A percentile compares a stretch with the other conserved stretches of the same genome.
Evolutionary conservation across 2,113 vertebrate genomes (phyloP).

Genomic region (Antechinus flavipes): DNA sequence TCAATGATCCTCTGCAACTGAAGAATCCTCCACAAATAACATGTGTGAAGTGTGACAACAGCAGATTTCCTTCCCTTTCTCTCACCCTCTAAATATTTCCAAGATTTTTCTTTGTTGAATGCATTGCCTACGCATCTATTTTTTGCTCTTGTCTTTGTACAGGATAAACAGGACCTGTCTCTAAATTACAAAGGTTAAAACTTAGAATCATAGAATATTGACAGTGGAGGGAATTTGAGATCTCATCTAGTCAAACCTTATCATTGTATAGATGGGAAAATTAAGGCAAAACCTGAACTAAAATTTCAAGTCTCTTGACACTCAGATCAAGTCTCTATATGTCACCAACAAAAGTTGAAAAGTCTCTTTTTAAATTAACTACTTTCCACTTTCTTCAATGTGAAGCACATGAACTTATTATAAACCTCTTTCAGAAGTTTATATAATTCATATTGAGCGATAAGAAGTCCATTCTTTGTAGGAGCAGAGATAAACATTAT

Average conservation of each 20-base stretch:
- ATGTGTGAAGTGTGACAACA: constrained; percentile 53
- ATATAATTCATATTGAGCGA: constrained; percentile 34
- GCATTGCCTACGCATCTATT: constrained; percentile 34
- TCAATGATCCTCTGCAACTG: constrained; percentile 60
- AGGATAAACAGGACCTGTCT: constrained; percentile 24
- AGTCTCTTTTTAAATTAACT: constrained; percentile 10
- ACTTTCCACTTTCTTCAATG: constrained; percentile 41
- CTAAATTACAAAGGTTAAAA: constrained; percentile 51
- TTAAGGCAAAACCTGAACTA: not conserved
- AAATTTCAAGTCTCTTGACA: not conserved
- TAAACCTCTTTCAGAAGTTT: constrained; percentile 10
- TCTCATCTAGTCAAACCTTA: not conserved
- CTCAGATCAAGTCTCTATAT: constrained; percentile 20
- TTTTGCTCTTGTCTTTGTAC: constrained; percentile 23
- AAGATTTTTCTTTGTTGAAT: constrained; percentile 21
- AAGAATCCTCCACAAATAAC: constrained; percentile 53
- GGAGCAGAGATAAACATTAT: constrained; percentile 38
- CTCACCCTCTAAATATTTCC: constrained; percentile 64
- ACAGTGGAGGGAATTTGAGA: not conserved
- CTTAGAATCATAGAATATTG: not conserved
- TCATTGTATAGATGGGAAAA: not conserved
- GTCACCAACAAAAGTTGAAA: constrained; percentile 25
- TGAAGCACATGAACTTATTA: constrained; percentile 31
- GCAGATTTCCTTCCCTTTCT: constrained; percentile 25
- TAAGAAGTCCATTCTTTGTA: constrained; percentile 17